phyloP scores from a whole-genome alignment of 1,140 invertebrate species.

The Laupala kohalensis region DNA sequence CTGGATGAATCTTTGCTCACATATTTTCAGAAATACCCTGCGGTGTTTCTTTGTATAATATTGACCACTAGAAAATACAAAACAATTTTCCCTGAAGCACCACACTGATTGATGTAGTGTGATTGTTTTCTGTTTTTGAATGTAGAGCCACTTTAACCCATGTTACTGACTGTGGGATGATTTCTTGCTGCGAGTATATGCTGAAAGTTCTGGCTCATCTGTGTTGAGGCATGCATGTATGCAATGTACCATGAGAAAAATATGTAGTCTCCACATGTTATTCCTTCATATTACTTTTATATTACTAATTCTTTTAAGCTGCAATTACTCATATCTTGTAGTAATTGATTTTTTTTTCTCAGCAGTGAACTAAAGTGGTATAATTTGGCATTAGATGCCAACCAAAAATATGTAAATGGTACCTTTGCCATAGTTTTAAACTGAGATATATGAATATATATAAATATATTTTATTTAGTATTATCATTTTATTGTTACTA shows the following conservation, averaged over 20 bases:
- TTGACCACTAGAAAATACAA: background rate
- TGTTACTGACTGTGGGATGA: background rate
- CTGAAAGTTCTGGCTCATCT: background rate
- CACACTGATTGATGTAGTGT: background rate
- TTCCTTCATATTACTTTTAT: background rate
- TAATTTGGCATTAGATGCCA: conserved; percentile 10
- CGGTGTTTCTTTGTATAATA: background rate
- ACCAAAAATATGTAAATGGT: conserved; percentile 4
- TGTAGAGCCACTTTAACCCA: background rate
- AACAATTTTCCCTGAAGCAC: background rate
- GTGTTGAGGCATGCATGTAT: background rate
- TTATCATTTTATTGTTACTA: conserved; percentile 8
- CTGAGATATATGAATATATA: conserved; percentile 6
- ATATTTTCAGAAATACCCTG: background rate
- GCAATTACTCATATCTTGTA: background rate
- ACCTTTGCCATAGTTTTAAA: conserved; percentile 5
- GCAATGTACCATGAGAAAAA: background rate
- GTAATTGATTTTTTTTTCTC: background rate
- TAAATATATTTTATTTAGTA: conserved; percentile 9
- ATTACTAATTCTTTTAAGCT: background rate
- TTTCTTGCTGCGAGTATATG: background rate
- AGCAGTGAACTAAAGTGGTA: conserved; percentile 3
- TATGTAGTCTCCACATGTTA: background rate
- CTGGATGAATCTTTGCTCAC: background rate
- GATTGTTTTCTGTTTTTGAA: background rate